phyloP scores from a whole-genome alignment of 1,140 invertebrate genomes.

The silkworm (Bombyx mori) region DNA sequence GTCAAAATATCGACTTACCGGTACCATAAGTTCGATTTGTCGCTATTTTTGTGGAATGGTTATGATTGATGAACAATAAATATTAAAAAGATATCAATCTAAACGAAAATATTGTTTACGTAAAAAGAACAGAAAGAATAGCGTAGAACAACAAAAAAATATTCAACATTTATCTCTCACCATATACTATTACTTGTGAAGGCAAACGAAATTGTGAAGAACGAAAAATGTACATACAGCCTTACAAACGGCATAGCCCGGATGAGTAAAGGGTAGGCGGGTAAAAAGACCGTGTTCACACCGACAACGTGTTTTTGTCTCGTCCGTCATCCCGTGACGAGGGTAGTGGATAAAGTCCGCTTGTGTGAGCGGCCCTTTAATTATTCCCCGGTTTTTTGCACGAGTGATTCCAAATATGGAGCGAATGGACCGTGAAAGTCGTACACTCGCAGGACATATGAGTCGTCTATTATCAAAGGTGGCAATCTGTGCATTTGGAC shows the following conservation, averaged over 20 bases:
- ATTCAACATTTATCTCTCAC: slow-evolving; percentile 7
- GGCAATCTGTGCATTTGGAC: too few relatives aligned
- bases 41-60: too few relatives aligned
- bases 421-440: slow-evolving; percentile 13
- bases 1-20: too few relatives aligned
- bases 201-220: slow-evolving; percentile 21
- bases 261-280: slow-evolving; percentile 14
- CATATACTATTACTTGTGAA: slow-evolving; percentile 10
- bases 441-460: background rate
- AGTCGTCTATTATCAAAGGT: too few relatives aligned
- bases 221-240: slow-evolving; percentile 19
- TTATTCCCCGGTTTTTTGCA: slow-evolving; percentile 27
- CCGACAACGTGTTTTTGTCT: slow-evolving; percentile 29
- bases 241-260: slow-evolving; percentile 10
- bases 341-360: slow-evolving; percentile 24
- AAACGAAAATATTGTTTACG: too few relatives aligned
- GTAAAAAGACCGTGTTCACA: slow-evolving; percentile 27
- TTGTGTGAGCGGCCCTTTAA: slow-evolving; percentile 25
- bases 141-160: slow-evolving; percentile 5
- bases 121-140: too few relatives aligned
- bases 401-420: slow-evolving; percentile 18
- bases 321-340: slow-evolving; percentile 27
- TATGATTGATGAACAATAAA: too few relatives aligned
- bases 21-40: too few relatives aligned
- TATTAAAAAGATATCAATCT: too few relatives aligned